phyloP scores from a whole-genome alignment of 2,113 vertebrate species.

The Lamprotornis superbus region DNA sequence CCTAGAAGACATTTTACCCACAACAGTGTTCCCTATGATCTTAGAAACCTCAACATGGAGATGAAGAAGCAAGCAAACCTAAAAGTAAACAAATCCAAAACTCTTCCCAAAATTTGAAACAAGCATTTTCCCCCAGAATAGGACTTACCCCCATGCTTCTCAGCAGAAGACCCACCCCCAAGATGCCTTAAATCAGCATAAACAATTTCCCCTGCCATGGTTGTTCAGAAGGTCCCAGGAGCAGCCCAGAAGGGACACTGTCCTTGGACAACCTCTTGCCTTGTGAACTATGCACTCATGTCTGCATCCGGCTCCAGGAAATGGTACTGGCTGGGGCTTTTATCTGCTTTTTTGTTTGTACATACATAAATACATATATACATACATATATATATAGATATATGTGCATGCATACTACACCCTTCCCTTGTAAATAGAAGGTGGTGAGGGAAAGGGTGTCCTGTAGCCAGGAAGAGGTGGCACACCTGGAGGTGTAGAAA shows the following conservation, averaged over 20 bases:
- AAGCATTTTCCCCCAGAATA: rapidly evolving
- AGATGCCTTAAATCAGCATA: neutral
- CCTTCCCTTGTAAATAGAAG: neutral
- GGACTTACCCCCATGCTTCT: neutral
- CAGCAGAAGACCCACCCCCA: neutral
- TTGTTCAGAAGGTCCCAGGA: neutral
- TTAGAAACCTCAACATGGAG: neutral
- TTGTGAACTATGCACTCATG: rapidly evolving
- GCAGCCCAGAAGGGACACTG: neutral
- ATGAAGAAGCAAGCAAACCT: neutral
- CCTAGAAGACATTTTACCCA: neutral
- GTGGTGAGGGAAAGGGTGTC: neutral
- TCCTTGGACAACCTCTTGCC: no score
- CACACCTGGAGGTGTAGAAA: neutral
- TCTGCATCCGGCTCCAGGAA: neutral
- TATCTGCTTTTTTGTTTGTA: neutral
- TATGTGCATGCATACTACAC: neutral
- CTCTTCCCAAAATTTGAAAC: neutral
- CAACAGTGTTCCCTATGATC: rapidly evolving
- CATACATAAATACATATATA: neutral
- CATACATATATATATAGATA: no score
- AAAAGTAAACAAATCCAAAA: neutral
- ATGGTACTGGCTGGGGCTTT: neutral
- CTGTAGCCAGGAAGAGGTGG: neutral
- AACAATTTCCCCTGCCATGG: neutral